Evolutionary conservation across 2,888 invertebrate genomes (phyloP), one percentile per base, ranked within the genome.

Genomic region (Aricia artaxerxes): DNA sequence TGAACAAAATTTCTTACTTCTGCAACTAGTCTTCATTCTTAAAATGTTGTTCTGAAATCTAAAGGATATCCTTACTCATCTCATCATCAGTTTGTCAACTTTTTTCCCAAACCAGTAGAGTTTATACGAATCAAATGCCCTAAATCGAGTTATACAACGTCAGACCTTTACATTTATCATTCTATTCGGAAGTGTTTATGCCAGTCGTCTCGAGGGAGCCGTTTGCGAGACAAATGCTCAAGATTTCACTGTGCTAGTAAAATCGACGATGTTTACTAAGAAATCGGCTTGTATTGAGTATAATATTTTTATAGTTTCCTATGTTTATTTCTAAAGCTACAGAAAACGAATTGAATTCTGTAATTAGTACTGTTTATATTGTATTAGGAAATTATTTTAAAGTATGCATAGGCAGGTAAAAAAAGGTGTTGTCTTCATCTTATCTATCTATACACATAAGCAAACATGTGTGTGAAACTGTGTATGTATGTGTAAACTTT

Each of bases 141-240:
- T 11, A 64, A 24, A 31, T 64, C 9, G 9, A 64, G 64, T 64
- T 31, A 31, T 64, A 64, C 24, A 11, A 31, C 31, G 24, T 11
- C 64, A 31, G 64, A 64, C 64, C 64, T 64, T 64, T 31, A 64
- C 31, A 64, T 64, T 69, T 38, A 38, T 69, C 35, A 69, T 64
- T 31, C 31, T 38, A 69, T 69, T 69, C 13, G 69, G 69, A 69
- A 69, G 69, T 69, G 69, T 69, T 69, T 69, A 69, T 69, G 69
- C 35, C 35, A 69, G 35, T 35, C 69, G 69, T 35, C 69, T 69
- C 69, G 35, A 35, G 35, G 35, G 69, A 69, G 69, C 69, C 24
- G 35, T 69, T 69, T 38, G 35, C 35, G 69, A 69, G 69, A 13
- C 35, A 69, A 69, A 69, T 69, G 35, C 13, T 69, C 69, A 69